Conservation (phyloP, 2,797 vertebrate genomes). For the Sebastiscus tertius region DNA sequence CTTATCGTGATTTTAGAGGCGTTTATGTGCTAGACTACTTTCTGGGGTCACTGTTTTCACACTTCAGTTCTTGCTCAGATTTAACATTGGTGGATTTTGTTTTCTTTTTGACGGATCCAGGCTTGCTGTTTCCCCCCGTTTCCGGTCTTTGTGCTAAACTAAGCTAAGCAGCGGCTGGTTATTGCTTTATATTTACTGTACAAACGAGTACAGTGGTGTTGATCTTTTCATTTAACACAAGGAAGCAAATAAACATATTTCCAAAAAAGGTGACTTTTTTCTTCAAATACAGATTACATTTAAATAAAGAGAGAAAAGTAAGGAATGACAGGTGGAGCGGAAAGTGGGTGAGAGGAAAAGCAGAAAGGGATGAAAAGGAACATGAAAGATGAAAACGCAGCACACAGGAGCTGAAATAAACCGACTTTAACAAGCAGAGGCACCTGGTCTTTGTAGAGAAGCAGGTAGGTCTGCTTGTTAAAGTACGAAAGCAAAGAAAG, state of each 20-base stretch:
- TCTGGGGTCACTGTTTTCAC: not conserved
- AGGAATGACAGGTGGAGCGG: not conserved
- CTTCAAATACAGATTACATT: not conserved
- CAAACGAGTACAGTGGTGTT: not conserved
- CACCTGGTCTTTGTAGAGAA: constrained; percentile 46
- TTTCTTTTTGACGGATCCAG: too few relatives aligned
- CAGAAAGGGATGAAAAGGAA: constrained; percentile 8
- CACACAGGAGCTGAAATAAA: constrained; percentile 42
- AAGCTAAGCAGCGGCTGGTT: too few relatives aligned
- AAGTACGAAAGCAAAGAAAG: constrained; percentile 30
- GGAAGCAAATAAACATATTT: not conserved
- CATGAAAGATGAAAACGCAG: constrained; percentile 45
- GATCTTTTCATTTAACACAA: not conserved
- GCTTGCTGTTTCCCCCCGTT: too few relatives aligned
- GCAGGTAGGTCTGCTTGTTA: constrained; percentile 43
- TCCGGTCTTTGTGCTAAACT: too few relatives aligned
- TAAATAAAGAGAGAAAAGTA: not conserved
- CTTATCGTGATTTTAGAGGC: not conserved
- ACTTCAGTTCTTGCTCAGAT: not conserved
- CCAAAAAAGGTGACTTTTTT: not conserved
- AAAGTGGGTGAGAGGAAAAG: not conserved
- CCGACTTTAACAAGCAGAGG: constrained; percentile 38
- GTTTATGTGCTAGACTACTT: not conserved
- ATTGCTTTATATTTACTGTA: not conserved
- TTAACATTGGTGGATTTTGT: not conserved